Evolutionary conservation across 2,888 invertebrate genomes (phyloP), one percentile per base, ranked within the genome.

Genomic region (Gymnosoma rotundatum): DNA sequence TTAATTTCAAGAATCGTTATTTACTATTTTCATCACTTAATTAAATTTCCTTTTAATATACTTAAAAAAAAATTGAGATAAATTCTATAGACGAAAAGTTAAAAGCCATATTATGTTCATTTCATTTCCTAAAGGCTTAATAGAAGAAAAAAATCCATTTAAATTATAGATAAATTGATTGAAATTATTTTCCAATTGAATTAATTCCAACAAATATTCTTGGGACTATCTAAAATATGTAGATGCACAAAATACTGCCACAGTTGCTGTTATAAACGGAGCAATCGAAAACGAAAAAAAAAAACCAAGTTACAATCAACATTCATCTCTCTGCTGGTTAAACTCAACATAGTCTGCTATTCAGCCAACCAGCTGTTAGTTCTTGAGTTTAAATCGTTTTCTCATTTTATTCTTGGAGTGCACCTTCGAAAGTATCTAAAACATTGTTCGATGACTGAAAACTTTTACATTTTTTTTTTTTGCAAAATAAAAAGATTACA

Each of bases 151-250:
- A 60, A 73, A 56, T 60, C 73, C 79, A 67, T 79, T 79, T 60
- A 67, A 66, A 79, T 79, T 79, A 66, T 66, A 79, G 73, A 79
- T 66, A 79, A 79, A 79, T 79, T 79, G 79, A 79, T 79, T 79
- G 73, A 79, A 79, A 73, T 66, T 73, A 73, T 79, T 79, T 79
- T 79, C 79, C 79, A 79, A 79, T 79, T 79, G 79, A 79, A 73
- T 73, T 67, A 79, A 66, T 54, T 66, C 45, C 73, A 73, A 73
- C 73, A 79, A 60, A 73, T 72, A 54, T 70, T 58, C 42, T 52
- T 5, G 6, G n/a, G 61, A 48, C 63, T 60, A 48, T 58, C 54
- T 63, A 25, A 72, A 56, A 73, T 66, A 78, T 72, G 63, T 63
- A 72, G 56, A 72, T 50, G 36, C 21, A 72, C 42, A 32, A 32